Base-by-base conservation (phyloP, 2,888 invertebrate genomes). In the Elegia similella region DNA sequence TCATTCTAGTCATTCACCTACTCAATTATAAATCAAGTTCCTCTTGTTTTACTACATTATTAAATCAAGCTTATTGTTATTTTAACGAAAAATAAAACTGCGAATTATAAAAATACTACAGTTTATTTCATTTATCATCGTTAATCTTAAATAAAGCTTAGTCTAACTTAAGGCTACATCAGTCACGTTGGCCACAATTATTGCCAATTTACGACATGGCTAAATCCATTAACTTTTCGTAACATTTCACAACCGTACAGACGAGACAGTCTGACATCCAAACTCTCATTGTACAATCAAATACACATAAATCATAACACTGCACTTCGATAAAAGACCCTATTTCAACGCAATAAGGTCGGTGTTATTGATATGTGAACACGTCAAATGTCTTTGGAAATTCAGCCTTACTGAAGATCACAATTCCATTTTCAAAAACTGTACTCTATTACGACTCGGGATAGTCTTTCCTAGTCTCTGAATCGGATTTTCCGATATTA, bases 401-500 rank as follows among this genome's bases (percentile, higher is more conserved):
- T 55, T 44, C 52, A 52, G 57, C 46, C 43, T 57, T 23, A 42
- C 42, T 13, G 34, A 57, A 34, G 64, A 63, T 63, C 61, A 61
- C 58, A 68, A 67, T 68, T 62, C 56, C 53, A 56, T 57, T 59
- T 10, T 16, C 1, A 30, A 42, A 5, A 30, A 13, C 34, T 13
- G 17, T 7, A 43, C 7, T 44, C 7, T 2, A 12, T 55, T 55
- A 44, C 12, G 34, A 10, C 17, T 30, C 42, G 12, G 30, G 43
- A 43, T 30, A 54, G n/a, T 52, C 34, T 15, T 44, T 30, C 10
- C 29, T 6, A 12, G 29, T 30, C 7, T 42, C 13, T 1, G 72
- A 60, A 30, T 86, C 84, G 42, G 87, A 75, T 73, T 87, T 89
- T 1, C 81, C 84, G 53, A 91, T 88, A 62, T 89, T 89, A 0